phyloP scores from a whole-genome alignment of 2,113 vertebrate genomes.

The Arvicanthis niloticus region DNA sequence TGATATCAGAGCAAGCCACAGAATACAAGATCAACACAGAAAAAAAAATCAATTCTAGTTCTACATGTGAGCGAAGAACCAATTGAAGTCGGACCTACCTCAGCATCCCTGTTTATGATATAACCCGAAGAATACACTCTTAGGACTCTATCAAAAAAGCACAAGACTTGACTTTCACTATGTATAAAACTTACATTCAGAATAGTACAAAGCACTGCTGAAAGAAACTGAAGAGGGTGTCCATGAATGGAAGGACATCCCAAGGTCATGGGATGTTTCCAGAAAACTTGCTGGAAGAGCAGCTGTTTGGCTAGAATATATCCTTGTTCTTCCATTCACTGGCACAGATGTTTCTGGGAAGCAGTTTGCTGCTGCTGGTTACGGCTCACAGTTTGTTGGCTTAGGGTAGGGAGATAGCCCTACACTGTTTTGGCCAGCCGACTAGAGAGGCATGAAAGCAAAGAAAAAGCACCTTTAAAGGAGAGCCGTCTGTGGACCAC shows the following conservation, averaged over 20 bases:
- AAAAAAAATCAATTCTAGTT: not conserved
- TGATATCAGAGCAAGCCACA: not conserved
- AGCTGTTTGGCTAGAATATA: no score
- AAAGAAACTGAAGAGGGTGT: not conserved
- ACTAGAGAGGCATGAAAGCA: no score
- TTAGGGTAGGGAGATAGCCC: accelerated
- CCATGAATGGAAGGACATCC: not conserved
- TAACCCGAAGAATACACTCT: not conserved
- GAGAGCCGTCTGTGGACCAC: no score
- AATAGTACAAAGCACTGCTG: not conserved
- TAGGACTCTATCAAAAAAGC: not conserved
- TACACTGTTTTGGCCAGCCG: not conserved
- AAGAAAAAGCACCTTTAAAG: not conserved
- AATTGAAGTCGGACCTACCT: not conserved
- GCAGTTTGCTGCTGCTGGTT: no score
- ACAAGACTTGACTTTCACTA: not conserved
- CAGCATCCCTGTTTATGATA: not conserved
- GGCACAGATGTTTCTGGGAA: no score
- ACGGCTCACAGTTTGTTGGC: not conserved
- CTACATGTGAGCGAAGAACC: not conserved
- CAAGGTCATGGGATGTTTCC: not conserved
- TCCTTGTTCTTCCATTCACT: not conserved
- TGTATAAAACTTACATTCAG: not conserved
- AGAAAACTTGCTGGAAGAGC: not conserved
- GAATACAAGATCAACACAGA: not conserved